Evolutionary conservation across 2,888 invertebrate genomes (phyloP).

Genomic region (Lithophane semibrunnea): DNA sequence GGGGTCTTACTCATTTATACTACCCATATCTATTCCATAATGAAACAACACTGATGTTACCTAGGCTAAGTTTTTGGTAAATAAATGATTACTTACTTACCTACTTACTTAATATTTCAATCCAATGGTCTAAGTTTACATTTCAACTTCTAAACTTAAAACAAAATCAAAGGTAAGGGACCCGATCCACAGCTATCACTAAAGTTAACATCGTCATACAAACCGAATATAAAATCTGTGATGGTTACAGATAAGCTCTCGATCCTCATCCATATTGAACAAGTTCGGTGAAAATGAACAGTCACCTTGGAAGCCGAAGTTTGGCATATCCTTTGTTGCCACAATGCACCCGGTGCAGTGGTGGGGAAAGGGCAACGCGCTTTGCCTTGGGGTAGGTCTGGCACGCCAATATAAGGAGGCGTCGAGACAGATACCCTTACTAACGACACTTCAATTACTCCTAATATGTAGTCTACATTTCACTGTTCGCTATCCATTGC

Average conservation of each 20-base stretch:
- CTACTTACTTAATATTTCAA: not conserved
- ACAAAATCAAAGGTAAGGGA: slow-evolving; percentile 7
- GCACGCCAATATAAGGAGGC: slow-evolving; percentile 73
- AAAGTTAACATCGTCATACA: slow-evolving; percentile 5
- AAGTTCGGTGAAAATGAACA: slow-evolving; percentile 53
- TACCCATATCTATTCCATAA: too few relatives aligned
- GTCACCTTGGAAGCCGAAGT: slow-evolving; percentile 56
- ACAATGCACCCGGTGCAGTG: slow-evolving; percentile 74
- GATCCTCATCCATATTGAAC: slow-evolving; percentile 57
- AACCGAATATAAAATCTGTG: slow-evolving; percentile 44
- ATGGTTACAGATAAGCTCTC: slow-evolving; percentile 41
- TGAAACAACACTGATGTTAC: too few relatives aligned
- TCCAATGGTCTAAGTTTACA: not conserved
- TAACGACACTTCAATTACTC: slow-evolving; percentile 69
- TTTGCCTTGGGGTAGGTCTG: slow-evolving; percentile 86
- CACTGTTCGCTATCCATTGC: slow-evolving; percentile 65
- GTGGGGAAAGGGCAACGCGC: slow-evolving; percentile 75
- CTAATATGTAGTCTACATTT: slow-evolving; percentile 28
- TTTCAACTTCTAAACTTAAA: not conserved
- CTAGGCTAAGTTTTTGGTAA: too few relatives aligned
- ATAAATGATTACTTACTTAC: too few relatives aligned
- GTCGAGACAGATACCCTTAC: slow-evolving; percentile 78
- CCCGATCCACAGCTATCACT: not conserved
- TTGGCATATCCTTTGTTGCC: slow-evolving; percentile 69
- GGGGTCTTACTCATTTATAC: too few relatives aligned